These are phyloP conservation scores for Octonoba sinensis DNA, from an alignment of 2,888 invertebrate species.

Conservation along the genomic window DNA sequence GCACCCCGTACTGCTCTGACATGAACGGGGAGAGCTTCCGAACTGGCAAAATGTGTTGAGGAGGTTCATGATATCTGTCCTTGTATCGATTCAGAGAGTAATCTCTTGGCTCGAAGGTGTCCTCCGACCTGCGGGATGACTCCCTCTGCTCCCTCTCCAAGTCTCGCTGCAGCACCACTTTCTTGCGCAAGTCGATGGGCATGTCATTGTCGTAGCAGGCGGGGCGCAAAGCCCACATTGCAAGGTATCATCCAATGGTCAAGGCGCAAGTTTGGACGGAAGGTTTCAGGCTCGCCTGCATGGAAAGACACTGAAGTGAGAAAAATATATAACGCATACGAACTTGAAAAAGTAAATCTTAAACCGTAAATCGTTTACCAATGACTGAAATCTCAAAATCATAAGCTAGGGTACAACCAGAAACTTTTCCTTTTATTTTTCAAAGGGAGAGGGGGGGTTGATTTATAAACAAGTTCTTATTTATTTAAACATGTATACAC, in stretches of 20 bases:
- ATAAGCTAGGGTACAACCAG: too few relatives aligned
- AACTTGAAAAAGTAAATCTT: too few relatives aligned
- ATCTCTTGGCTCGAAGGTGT: constrained; percentile 1
- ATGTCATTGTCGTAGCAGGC: constrained; percentile 37
- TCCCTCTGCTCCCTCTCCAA: constrained; percentile 4
- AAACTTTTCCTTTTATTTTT: too few relatives aligned
- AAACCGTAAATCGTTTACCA: too few relatives aligned
- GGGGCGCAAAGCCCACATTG: constrained; percentile 57
- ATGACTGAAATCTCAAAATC: too few relatives aligned
- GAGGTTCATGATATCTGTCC: constrained; percentile 14
- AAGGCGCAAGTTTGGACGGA: background rate
- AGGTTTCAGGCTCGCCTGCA: too few relatives aligned
- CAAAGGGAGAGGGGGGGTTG: too few relatives aligned
- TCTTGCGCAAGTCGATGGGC: constrained; percentile 62
- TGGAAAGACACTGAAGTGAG: too few relatives aligned
- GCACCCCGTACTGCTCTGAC: constrained; percentile 35
- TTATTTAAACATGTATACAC: too few relatives aligned
- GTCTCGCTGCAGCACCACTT: constrained; percentile 44
- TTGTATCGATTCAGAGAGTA: background rate
- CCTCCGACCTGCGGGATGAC: background rate
- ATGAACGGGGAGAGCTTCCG: constrained; percentile 35
- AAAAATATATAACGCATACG: too few relatives aligned
- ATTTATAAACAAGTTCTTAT: too few relatives aligned
- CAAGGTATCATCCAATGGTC: constrained; percentile 47
- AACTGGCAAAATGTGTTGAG: background rate